phyloP scores from a whole-genome alignment of 2,113 vertebrate species.

The Grus americana region DNA sequence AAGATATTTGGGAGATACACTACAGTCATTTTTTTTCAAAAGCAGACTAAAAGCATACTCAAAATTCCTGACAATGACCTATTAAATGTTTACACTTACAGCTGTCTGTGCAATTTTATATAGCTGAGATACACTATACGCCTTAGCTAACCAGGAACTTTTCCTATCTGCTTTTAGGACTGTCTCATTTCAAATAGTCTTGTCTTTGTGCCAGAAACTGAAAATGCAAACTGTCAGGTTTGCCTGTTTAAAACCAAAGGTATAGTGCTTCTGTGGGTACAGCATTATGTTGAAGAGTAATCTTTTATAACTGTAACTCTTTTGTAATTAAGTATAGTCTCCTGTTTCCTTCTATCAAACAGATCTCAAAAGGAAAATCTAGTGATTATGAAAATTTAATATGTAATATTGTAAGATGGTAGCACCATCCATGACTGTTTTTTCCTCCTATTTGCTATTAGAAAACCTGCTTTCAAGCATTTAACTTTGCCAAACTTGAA shows the following conservation, averaged over 20 bases:
- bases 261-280: neutral
- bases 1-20: neutral
- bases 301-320: neutral
- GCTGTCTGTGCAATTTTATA: neutral
- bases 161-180: neutral
- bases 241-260: neutral
- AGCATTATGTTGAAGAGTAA: neutral
- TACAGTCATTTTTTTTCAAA: neutral
- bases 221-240: neutral
- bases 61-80: neutral
- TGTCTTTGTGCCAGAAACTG: neutral
- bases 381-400: neutral
- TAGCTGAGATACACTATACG: neutral
- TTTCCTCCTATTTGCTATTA: neutral
- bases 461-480: conserved; percentile 2
- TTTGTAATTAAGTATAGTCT: neutral
- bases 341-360: neutral
- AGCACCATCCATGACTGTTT: neutral
- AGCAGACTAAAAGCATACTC: neutral
- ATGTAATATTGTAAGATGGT: neutral
- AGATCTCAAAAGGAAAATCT: neutral
- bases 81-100: neutral
- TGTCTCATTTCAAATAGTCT: neutral
- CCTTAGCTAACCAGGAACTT: neutral
- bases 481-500: neutral